These are phyloP conservation scores for Octodon degus DNA, from an alignment of 2,113 vertebrate species.

Conservation along the genomic window DNA sequence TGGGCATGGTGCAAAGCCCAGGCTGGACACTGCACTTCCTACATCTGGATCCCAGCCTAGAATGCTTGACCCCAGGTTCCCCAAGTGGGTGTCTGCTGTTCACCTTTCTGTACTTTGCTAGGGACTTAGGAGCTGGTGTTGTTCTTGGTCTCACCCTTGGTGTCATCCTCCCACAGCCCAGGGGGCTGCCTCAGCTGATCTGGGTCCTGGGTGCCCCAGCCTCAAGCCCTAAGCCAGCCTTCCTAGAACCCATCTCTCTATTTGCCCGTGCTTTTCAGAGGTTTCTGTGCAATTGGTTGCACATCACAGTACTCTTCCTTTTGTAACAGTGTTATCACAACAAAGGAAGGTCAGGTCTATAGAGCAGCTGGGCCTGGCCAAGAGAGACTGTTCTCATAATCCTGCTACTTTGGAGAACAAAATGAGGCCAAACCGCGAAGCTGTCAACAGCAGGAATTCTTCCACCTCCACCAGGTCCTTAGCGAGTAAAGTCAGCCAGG, in stretches of 20 bases:
- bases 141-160: rapidly evolving
- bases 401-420: background rate
- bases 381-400: rapidly evolving
- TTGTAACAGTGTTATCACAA: background rate
- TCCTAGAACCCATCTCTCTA: background rate
- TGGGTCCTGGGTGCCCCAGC: background rate
- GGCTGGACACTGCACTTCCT: rapidly evolving
- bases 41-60: background rate
- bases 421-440: background rate
- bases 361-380: too few relatives aligned
- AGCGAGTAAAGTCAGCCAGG: background rate
- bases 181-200: rapidly evolving
- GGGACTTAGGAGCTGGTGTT: background rate
- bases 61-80: background rate
- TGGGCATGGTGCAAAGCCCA: too few relatives aligned
- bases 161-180: too few relatives aligned
- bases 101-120: background rate
- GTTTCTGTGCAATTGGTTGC: background rate
- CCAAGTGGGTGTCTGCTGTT: rapidly evolving
- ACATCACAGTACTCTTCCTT: background rate
- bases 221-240: background rate
- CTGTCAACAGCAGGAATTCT: background rate
- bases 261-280: background rate
- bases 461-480: background rate
- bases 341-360: background rate